Evolutionary conservation across 2,113 vertebrate genomes (phyloP).

Genomic region (Promerops cafer): DNA sequence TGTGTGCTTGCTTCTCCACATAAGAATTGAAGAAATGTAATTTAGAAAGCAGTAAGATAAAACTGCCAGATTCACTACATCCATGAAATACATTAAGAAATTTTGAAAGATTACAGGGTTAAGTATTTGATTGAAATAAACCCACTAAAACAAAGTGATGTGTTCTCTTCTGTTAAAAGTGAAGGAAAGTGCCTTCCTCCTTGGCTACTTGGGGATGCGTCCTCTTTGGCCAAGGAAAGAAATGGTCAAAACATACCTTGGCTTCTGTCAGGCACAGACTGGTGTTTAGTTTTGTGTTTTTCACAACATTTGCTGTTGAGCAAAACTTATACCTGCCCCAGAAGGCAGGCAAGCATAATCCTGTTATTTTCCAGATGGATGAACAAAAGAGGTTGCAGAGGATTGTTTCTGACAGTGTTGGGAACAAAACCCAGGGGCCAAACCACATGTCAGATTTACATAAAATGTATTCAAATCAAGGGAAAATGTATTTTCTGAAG

Average conservation of each 20-base stretch:
- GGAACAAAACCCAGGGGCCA: slow-evolving; percentile 48
- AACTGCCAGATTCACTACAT: background rate
- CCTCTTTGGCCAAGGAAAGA: background rate
- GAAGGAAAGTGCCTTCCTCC: background rate
- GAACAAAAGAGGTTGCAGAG: slow-evolving; percentile 43
- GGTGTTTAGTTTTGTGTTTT: background rate
- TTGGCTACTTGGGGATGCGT: background rate
- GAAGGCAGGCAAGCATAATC: slow-evolving; percentile 38
- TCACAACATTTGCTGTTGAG: slow-evolving; percentile 9
- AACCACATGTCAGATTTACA: slow-evolving; percentile 38
- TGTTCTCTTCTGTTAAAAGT: background rate
- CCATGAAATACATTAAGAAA: background rate
- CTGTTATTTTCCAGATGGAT: slow-evolving; percentile 57
- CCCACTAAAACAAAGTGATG: background rate
- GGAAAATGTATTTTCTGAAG: slow-evolving; percentile 42
- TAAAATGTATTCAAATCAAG: slow-evolving; percentile 46
- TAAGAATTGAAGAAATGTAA: background rate
- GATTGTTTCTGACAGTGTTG: slow-evolving; percentile 33
- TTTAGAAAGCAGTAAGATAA: background rate
- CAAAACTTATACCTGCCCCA: slow-evolving; percentile 8
- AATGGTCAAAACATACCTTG: background rate
- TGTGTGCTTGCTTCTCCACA: background rate
- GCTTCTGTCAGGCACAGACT: background rate
- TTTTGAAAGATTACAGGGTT: background rate
- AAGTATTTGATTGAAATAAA: background rate